Conservation (phyloP, 2,888 invertebrate genomes). For the Drosophila acutilabella region DNA sequence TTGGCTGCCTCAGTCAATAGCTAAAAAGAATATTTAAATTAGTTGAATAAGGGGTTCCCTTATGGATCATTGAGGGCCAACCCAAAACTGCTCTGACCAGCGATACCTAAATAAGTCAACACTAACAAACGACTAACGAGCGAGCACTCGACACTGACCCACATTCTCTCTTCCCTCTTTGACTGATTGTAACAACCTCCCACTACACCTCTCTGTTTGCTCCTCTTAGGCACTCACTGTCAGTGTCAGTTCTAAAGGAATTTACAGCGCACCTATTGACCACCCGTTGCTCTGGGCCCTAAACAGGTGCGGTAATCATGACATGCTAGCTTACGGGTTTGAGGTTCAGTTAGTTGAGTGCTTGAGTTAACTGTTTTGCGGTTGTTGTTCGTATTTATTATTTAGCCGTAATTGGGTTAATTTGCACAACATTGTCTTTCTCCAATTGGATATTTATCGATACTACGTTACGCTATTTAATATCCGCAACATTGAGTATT, state of each 20-base stretch:
- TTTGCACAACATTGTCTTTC: conserved; percentile 63
- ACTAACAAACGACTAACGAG: conserved; percentile 49
- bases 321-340: conserved; percentile 42
- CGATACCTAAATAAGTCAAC: conserved; percentile 25
- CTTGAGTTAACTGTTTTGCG: conserved; percentile 20
- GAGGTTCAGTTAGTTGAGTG: conserved; percentile 7
- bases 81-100: conserved; percentile 6
- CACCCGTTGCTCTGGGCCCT: conserved; percentile 21
- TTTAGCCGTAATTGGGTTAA: conserved; percentile 74
- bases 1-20: too few relatives aligned
- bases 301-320: conserved; percentile 50
- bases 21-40: neutral
- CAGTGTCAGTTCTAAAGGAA: conserved; percentile 19
- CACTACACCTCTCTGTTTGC: neutral
- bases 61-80: neutral
- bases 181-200: neutral
- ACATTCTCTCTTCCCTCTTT: conserved; percentile 1
- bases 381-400: conserved; percentile 58
- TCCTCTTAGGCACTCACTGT: conserved; percentile 7
- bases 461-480: conserved; percentile 29
- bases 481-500: conserved; percentile 25
- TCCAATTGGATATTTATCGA: conserved; percentile 37
- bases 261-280: neutral
- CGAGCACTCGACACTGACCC: conserved; percentile 41
- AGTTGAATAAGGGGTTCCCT: neutral